Base-by-base conservation (phyloP, 1,140 invertebrate genomes). In the Cardiocondyla obscurior region DNA sequence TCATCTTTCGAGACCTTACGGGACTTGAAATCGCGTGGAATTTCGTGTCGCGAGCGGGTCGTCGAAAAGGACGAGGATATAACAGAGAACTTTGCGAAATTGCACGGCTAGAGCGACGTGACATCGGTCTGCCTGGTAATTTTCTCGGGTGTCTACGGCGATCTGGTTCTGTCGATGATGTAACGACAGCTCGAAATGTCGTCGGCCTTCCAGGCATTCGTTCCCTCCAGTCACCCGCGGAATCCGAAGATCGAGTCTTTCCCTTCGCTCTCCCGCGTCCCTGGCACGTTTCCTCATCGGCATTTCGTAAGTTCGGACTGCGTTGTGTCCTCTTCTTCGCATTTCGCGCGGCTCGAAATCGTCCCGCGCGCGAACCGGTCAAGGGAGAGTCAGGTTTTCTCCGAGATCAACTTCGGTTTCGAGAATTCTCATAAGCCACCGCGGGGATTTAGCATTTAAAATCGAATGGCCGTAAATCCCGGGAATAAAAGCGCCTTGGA, bases 131-230 rank as follows among this genome's bases (percentile, higher is more conserved):
- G 46, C 42, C 28, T 42, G 67, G 64, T 79, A 79, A 85, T 89
- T 89, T 88, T 84, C 83, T 64, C 65, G 67, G 53, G 39, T 84
- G 85, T 87, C 67, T 74, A 74, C 70, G 76, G 33, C 82, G 88
- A 89, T 90, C 86, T 89, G 86, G 82, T 90, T 90, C 88, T 87
- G 82, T 81, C 83, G 79, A 84, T 90, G 87, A 90, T 88, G 89
- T 84, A 90, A 90, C 70, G 74, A 77, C 73, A 44, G 51, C 74
- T 89, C 84, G 84, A 89, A 90, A 89, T 88, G 86, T 89, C 88
- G 87, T 89, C 85, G 88, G 84, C 85, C 87, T 89, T 86, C 81
- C 88, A 82, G 64, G 85, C 72, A 89, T 87, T 86, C 85, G 87
- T 89, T 88, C 85, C 82, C 64, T 88, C 85, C 74, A 87, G 83